Evolutionary conservation across 92 coral and sea anemone genomes (phyloP), one percentile per base, ranked within the genome.

Genomic region (Porites rus): DNA sequence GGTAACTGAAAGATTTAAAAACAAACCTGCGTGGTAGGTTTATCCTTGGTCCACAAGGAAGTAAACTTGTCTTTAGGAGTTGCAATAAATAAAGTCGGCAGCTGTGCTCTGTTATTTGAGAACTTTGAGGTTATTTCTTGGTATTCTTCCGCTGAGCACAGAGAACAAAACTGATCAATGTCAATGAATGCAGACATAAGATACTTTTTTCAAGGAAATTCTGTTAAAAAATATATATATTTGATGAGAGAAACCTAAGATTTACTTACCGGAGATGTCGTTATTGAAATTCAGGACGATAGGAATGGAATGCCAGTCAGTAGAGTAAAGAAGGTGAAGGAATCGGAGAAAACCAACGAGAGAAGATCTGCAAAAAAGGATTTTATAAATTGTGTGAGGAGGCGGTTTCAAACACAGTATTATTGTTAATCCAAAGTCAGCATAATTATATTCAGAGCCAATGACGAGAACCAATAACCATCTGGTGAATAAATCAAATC

Each of bases 1-100:
- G 24, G 12, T n/a, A 58, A 22, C 18, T 13, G 5, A 8, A 25
- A 81, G 11, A 3, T 2, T 24, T 11, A 67, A 8, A 8, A 60
- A 72, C 94, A 64, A 5, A 95, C 99, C 95, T 90, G 86, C 61
- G 80, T 87, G 21, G 92, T 85, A 51, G 99, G 99, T 14, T 77
- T 91, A 25, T 93, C 92, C 82, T 85, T 93, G 64, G 99, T 97
- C 99, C 99, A 97, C 46, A 86, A 78, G 0, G 99, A 97, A 9
- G 72, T 87, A 43, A 88, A 77, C 75, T 93, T 93, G 87, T 97
- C 99, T 51, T 91, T 95, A 4, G 98, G 94, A 59, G 98, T 95
- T 17, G 99, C 86, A 61, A 97, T 90, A 69, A 95, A 90, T 86
- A 97, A 24, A 5, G 99, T 91, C 10, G 99, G 99, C 1, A 97